Evolutionary conservation across 2,113 vertebrate genomes (phyloP), one percentile per base, ranked within the genome.

Genomic region (Elephantulus edwardii): DNA sequence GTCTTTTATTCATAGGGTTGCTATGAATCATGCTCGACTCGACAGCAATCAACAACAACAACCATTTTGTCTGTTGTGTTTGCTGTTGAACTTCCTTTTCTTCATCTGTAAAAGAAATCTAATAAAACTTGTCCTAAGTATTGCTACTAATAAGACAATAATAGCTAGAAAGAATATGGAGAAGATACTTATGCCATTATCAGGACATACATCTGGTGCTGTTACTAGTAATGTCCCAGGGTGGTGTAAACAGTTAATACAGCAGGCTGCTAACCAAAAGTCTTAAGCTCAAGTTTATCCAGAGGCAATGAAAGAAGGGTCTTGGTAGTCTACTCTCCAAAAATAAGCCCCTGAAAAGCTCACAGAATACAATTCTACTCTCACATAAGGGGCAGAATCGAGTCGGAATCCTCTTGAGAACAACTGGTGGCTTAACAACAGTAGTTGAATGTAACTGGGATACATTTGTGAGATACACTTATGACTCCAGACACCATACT

Each of bases 171-270:
- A 72, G 35, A 16, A 8, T 19, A 10, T 4, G 6, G 9, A 26
- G 44, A 58, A 62, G 16, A 19, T 48, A 5, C 2, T 0, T 12
- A 6, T 3, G 2, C 35, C 72, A 20, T 33, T 12, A 30, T 0
- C 8, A 24, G 48, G 8, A 52, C 8, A 71, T 19, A 11, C 52
- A 52, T 11, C 8, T 10, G 14, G 64, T 42, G 20, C 28, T 30
- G 60, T 2, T 4, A 66, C 19, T 17, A 66, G 26, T 35, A 66
- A n/a, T 35, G 64, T 35, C 6, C 56, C 26, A 28, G 56, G 56
- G 7, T 62, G 58, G 30, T 33, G n/a, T 9, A 9, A 38, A 38
- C 66, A 40, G 66, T 38, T 35, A 68, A 38, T 13, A 66, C 64
- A 35, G n/a, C 24, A 14, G 8, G 66, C 19, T 40, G 66, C 66